Percentiles rank a stretch among this genome's conserved stretches.
Conservation (phyloP, 2,113 vertebrate species). For the Pygathrix nemaeus region DNA sequence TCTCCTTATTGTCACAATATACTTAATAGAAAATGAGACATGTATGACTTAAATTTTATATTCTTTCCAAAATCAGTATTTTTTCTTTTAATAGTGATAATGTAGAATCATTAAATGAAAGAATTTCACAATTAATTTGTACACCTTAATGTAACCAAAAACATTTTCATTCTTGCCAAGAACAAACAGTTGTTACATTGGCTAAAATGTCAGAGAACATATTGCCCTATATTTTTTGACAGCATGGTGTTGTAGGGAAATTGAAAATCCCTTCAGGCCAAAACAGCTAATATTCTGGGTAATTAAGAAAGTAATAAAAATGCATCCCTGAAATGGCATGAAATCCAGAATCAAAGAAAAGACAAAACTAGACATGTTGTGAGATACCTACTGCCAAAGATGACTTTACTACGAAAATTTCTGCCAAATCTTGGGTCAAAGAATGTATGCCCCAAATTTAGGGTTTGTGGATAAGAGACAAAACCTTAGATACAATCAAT, state of each 20-base stretch:
- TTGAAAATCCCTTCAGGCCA: background rate
- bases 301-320: background rate
- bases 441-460: background rate
- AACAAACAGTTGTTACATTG: background rate
- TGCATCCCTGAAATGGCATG: background rate
- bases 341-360: background rate
- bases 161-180: background rate
- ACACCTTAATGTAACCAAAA: background rate
- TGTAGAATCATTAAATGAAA: background rate
- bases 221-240: background rate
- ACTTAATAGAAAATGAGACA: background rate
- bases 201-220: constrained; percentile 12
- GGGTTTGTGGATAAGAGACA: background rate
- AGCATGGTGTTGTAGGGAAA: background rate
- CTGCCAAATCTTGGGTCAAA: background rate
- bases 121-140: background rate
- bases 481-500: background rate
- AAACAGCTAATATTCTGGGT: background rate
- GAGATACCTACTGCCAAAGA: background rate
- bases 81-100: background rate
- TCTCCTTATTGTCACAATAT: background rate
- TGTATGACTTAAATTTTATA: background rate
- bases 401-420: background rate
- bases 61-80: background rate
- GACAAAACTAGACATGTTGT: background rate